Conservation (phyloP, 2,888 invertebrate species). For the Aphidius colemani region DNA sequence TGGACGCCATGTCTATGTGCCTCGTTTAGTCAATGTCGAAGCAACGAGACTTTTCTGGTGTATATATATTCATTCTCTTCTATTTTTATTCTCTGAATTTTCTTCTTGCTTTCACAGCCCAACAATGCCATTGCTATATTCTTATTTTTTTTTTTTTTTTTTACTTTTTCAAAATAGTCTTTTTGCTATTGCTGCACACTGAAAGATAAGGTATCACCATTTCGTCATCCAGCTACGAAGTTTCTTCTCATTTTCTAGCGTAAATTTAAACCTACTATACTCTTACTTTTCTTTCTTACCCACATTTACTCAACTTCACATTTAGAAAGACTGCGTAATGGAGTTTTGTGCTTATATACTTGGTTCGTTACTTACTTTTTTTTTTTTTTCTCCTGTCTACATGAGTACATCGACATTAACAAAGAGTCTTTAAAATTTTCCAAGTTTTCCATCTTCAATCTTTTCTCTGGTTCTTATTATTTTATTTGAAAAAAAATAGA, state of each 20-base stretch:
- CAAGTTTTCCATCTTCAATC: conserved; percentile 6
- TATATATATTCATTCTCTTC: conserved; percentile 29
- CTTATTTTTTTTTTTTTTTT: conserved; percentile 18
- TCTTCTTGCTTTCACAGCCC: conserved; percentile 18
- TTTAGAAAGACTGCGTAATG: conserved; percentile 19
- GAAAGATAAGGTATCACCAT: conserved; percentile 40
- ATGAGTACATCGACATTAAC: conserved; percentile 29
- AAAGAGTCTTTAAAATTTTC: conserved; percentile 28
- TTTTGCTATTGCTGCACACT: conserved; percentile 40
- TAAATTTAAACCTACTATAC: conserved; percentile 7
- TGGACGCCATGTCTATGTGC: conserved; percentile 48
- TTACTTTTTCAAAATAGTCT: conserved; percentile 32
- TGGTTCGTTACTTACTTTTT: conserved; percentile 4
- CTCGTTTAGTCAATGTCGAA: conserved; percentile 54
- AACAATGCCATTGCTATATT: conserved; percentile 14
- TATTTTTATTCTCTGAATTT: conserved; percentile 9
- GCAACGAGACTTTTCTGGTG: conserved; percentile 42
- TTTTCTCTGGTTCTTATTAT: background rate
- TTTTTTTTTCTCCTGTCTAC: no score
- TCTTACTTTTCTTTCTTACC: conserved; percentile 20
- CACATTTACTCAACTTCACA: conserved; percentile 19
- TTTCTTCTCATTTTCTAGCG: conserved; percentile 3
- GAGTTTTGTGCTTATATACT: conserved; percentile 20
- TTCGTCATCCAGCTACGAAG: conserved; percentile 36
- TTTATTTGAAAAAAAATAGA: background rate